A percentile compares a stretch with the other conserved stretches of the same genome.
These are phyloP conservation scores for Patella caerulea DNA, from an alignment of 2,888 invertebrate genomes.

Conservation along the genomic window DNA sequence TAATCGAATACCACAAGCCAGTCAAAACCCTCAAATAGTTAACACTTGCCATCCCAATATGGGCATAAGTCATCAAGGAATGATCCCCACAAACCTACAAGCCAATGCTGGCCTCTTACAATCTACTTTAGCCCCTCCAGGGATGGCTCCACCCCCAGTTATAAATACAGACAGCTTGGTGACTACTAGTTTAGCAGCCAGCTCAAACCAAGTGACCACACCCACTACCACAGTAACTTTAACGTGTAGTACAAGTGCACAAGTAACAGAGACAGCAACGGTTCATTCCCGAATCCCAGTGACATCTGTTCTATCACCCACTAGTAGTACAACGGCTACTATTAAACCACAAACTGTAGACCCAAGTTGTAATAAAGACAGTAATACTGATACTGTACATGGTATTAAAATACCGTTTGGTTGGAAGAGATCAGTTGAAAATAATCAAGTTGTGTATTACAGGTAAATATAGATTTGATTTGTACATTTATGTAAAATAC, in stretches of 20 bases:
- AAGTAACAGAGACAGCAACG: conserved; percentile 31
- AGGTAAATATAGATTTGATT: conserved; percentile 75
- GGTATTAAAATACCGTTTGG: conserved; percentile 80
- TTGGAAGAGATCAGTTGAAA: conserved; percentile 83
- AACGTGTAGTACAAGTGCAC: conserved; percentile 33
- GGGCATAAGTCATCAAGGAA: not conserved
- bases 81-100: not conserved
- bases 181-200: conserved; percentile 25
- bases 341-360: not conserved
- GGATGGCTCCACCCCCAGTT: conserved; percentile 3
- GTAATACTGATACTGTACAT: conserved; percentile 6
- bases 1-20: not conserved
- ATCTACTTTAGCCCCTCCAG: not conserved
- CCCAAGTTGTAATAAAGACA: not conserved
- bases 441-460: conserved; percentile 83
- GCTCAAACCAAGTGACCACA: conserved; percentile 39
- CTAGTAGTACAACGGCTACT: conserved; percentile 1
- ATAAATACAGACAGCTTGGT: not conserved
- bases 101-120: not conserved
- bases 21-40: conserved; percentile 3
- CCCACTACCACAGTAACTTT: conserved; percentile 47
- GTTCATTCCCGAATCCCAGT: conserved; percentile 30
- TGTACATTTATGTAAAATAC: not conserved
- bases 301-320: conserved; percentile 23
- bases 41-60: not conserved